Percentiles rank a stretch among this genome's conserved stretches.
Conservation (phyloP, 1,140 invertebrate species). For the Rhagoletis pomonella region DNA sequence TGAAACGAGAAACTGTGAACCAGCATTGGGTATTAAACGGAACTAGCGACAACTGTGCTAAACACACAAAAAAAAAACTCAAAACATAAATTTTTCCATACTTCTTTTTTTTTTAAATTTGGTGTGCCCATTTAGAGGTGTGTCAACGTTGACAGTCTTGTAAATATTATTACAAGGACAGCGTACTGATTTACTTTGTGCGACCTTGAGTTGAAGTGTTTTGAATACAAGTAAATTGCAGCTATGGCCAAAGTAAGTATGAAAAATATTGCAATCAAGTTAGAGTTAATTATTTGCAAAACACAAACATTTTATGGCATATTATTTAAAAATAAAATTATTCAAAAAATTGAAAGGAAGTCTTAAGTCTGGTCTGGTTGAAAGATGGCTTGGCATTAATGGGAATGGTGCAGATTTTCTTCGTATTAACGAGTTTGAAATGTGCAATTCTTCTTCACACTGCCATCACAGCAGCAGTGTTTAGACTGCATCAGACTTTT, state of each 20-base stretch:
- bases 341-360: too few species aligned
- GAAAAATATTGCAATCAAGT: background rate
- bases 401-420: too few species aligned
- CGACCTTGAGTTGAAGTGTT: background rate
- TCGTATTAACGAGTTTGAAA: too few species aligned
- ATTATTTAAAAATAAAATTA: too few species aligned
- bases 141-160: constrained; percentile 3
- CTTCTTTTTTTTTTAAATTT: background rate
- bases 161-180: constrained; percentile 35
- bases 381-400: too few species aligned
- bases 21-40: background rate
- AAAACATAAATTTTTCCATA: background rate
- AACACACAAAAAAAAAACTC: too few species aligned
- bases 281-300: background rate
- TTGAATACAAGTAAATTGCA: background rate
- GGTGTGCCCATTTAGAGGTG: background rate
- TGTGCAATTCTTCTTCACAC: too few species aligned
- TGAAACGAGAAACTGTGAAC: background rate
- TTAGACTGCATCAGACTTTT: too few species aligned
- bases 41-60: background rate
- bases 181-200: background rate
- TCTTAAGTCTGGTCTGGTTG: too few species aligned
- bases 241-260: constrained; percentile 40
- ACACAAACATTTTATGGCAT: background rate
- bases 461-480: too few species aligned